Percentiles rank a stretch among this genome's conserved stretches.
Conservation (phyloP, 1,140 invertebrate species). For the Brachionus asplanchnoidis region DNA sequence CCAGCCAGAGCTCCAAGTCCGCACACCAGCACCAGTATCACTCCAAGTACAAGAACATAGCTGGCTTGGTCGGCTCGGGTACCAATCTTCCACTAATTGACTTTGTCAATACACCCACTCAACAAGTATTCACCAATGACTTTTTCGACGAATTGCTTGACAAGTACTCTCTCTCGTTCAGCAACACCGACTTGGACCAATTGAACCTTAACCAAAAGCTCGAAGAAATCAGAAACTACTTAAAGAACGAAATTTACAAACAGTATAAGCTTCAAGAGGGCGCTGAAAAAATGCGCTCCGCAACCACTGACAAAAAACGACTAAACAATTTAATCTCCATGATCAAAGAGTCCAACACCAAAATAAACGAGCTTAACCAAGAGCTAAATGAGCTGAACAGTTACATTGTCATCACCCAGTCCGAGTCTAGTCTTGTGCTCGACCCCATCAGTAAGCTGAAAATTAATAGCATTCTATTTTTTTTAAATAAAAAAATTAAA, state of each 20-base stretch:
- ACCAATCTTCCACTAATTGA: slow-evolving; percentile 2
- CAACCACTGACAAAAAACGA: slow-evolving; percentile 27
- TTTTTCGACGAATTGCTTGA: slow-evolving; percentile 14
- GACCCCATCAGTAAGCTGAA: background rate
- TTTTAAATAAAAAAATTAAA: too few species aligned
- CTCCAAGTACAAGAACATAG: background rate
- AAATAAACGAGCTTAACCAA: slow-evolving; percentile 34
- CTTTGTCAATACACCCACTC: slow-evolving; percentile 11
- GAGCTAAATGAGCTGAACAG: slow-evolving; percentile 32
- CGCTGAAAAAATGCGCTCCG: slow-evolving; percentile 39
- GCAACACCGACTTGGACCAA: background rate
- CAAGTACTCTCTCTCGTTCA: slow-evolving; percentile 1
- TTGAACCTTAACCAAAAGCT: slow-evolving; percentile 32
- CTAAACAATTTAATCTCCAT: background rate
- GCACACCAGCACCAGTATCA: background rate
- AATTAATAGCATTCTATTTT: too few species aligned
- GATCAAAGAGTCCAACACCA: slow-evolving; percentile 35
- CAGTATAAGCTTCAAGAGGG: slow-evolving; percentile 41
- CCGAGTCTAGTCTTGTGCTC: slow-evolving; percentile 28
- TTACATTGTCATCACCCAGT: slow-evolving; percentile 18
- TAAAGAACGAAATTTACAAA: slow-evolving; percentile 41
- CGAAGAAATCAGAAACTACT: slow-evolving; percentile 28
- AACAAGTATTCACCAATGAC: slow-evolving; percentile 3
- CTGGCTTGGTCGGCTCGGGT: slow-evolving; percentile 2
- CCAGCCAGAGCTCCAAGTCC: background rate